These are phyloP conservation scores for Sturmia bella DNA, from an alignment of 2,888 invertebrate species.

Conservation along the genomic window DNA sequence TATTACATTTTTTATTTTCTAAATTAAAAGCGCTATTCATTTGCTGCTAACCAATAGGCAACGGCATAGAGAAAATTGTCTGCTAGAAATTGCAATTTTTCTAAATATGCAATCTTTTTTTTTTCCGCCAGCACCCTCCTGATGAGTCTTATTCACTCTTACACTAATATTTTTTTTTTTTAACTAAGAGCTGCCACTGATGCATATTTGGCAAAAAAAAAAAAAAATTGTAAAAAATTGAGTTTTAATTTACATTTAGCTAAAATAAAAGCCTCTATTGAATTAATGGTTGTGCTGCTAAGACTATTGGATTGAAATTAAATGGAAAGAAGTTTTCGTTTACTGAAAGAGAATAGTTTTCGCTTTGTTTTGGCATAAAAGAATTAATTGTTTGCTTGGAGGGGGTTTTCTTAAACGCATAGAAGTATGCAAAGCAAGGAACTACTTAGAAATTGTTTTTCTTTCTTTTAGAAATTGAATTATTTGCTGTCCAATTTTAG, in stretches of 20 bases:
- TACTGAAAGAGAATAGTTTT: too few relatives aligned
- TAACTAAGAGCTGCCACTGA: slow-evolving; percentile 14
- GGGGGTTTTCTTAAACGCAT: too few relatives aligned
- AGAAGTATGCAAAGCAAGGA: too few relatives aligned
- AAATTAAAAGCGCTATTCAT: slow-evolving; percentile 54
- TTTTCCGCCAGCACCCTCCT: slow-evolving; percentile 28
- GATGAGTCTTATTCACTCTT: slow-evolving; percentile 67
- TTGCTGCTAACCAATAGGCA: slow-evolving; percentile 69
- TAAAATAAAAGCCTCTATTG: slow-evolving; percentile 60
- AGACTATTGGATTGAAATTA: neutral
- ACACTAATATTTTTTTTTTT: slow-evolving; percentile 40
- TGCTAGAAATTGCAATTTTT: slow-evolving; percentile 68
- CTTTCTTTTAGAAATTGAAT: too few relatives aligned
- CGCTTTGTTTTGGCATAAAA: too few relatives aligned
- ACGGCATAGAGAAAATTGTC: slow-evolving; percentile 68
- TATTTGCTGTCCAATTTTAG: too few relatives aligned
- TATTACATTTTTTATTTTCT: slow-evolving; percentile 21
- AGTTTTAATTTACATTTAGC: slow-evolving; percentile 67
- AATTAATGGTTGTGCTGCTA: slow-evolving; percentile 49
- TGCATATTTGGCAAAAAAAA: neutral
- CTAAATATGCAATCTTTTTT: slow-evolving; percentile 59
- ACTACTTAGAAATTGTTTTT: too few relatives aligned
- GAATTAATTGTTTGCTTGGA: too few relatives aligned
- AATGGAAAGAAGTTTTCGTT: neutral
- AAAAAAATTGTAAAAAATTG: slow-evolving; percentile 18